Conservation (phyloP, 2,888 invertebrate genomes). For the Tanytarsus gracilentus region DNA sequence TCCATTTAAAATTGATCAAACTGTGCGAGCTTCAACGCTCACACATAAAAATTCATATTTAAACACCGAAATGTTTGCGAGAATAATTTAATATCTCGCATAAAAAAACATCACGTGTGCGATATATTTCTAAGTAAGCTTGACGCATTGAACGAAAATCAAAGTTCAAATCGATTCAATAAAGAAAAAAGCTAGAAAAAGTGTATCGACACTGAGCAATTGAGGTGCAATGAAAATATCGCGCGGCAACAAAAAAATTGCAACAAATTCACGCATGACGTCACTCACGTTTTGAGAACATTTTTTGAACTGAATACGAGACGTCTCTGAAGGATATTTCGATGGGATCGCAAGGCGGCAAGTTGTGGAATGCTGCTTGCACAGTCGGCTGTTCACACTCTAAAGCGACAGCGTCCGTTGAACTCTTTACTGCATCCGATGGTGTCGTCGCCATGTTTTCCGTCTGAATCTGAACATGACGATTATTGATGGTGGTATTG, state of each 20-base stretch:
- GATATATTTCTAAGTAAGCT: no score
- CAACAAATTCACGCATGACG: background rate
- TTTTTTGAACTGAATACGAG: slow-evolving; percentile 60
- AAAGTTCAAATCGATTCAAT: no score
- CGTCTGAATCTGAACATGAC: slow-evolving; percentile 21
- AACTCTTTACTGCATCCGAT: background rate
- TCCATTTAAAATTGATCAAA: no score
- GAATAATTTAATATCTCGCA: no score
- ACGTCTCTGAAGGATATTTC: slow-evolving; percentile 68
- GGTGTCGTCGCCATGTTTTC: no score
- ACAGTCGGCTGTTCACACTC: background rate
- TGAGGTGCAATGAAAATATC: background rate
- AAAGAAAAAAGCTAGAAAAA: no score
- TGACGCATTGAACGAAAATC: no score
- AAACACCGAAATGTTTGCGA: no score
- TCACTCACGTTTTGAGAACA: slow-evolving; percentile 60
- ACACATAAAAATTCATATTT: no score
- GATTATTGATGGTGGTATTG: background rate
- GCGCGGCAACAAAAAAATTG: background rate
- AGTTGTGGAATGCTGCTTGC: slow-evolving; percentile 35
- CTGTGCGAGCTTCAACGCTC: no score
- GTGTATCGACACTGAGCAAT: no score
- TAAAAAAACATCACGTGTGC: no score
- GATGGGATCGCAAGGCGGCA: slow-evolving; percentile 45
- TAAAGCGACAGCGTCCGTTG: background rate